These are phyloP conservation scores for Halictus quadricinctus DNA, from an alignment of 2,888 invertebrate genomes.

Conservation along the genomic window DNA sequence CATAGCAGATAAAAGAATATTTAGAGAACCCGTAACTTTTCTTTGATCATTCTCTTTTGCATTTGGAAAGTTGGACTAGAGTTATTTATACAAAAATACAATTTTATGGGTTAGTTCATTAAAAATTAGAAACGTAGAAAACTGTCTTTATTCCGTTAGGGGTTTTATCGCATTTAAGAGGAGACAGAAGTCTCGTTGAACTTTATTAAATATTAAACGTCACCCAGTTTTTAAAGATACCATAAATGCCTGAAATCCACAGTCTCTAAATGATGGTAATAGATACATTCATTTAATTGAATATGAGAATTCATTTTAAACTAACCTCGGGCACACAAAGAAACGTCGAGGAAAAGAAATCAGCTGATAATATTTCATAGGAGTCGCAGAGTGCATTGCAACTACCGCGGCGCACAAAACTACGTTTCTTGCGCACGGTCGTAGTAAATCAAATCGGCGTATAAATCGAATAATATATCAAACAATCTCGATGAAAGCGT, in stretches of 20 bases:
- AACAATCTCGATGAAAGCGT: background rate
- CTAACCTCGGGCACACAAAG: background rate
- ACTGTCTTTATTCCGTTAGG: background rate
- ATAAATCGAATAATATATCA: slow-evolving; percentile 6
- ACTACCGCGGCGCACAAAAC: background rate
- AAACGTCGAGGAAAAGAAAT: background rate
- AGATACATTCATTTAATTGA: background rate
- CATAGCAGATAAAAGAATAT: too few relatives aligned
- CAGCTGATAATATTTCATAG: background rate
- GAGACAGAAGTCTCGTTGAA: background rate
- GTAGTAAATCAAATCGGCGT: slow-evolving; percentile 2
- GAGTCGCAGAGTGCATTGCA: background rate
- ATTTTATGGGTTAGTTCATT: too few relatives aligned
- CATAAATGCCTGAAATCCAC: background rate
- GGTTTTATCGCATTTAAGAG: background rate
- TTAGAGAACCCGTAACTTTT: too few relatives aligned
- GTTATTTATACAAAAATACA: too few relatives aligned
- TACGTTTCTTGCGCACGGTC: background rate
- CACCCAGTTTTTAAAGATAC: background rate
- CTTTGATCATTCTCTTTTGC: too few relatives aligned
- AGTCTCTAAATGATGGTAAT: background rate
- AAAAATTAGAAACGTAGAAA: too few relatives aligned
- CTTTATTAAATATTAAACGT: background rate
- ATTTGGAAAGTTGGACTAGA: too few relatives aligned
- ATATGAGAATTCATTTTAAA: background rate